Conservation (phyloP, 1,140 invertebrate species). For the Ridgeia piscesae region DNA sequence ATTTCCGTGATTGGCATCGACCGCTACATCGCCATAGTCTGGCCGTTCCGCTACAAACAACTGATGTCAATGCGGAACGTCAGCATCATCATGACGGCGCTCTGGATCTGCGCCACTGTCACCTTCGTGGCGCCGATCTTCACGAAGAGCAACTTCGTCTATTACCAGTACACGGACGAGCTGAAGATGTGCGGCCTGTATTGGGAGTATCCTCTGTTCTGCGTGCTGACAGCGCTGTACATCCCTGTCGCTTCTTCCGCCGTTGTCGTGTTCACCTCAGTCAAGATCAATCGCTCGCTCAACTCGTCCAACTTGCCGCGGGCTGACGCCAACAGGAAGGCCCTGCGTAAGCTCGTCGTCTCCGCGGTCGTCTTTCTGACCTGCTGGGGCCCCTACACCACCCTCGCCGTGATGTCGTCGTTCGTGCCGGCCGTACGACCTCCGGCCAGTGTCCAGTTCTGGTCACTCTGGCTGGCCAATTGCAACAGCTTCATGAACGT, state of each 20-base stretch:
- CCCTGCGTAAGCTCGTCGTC: slow-evolving; percentile 29
- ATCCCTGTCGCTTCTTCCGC: slow-evolving; percentile 29
- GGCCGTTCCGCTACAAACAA: slow-evolving; percentile 31
- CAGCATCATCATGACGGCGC: neutral
- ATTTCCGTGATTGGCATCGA: slow-evolving; percentile 34
- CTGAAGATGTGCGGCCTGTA: slow-evolving; percentile 34
- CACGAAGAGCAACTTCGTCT: slow-evolving; percentile 26
- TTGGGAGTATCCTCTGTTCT: slow-evolving; percentile 35
- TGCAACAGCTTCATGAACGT: slow-evolving; percentile 38
- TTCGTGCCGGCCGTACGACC: slow-evolving; percentile 18
- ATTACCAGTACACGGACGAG: slow-evolving; percentile 30
- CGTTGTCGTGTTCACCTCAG: slow-evolving; percentile 30
- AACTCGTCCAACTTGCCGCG: neutral
- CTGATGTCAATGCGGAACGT: slow-evolving; percentile 22
- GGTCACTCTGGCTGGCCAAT: slow-evolving; percentile 36
- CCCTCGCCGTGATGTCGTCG: slow-evolving; percentile 19
- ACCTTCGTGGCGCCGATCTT: slow-evolving; percentile 31
- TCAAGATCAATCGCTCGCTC: slow-evolving; percentile 18
- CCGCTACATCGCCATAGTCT: slow-evolving; percentile 34
- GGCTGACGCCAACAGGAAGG: slow-evolving; percentile 21
- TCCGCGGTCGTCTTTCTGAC: slow-evolving; percentile 30
- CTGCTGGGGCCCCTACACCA: slow-evolving; percentile 35
- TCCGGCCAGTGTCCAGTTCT: slow-evolving; percentile 27
- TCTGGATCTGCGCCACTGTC: slow-evolving; percentile 29
- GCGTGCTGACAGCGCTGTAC: slow-evolving; percentile 32